Evolutionary conservation across 2,797 vertebrate species (phyloP).

Genomic region (Sternarchorhynchus goeldii): DNA sequence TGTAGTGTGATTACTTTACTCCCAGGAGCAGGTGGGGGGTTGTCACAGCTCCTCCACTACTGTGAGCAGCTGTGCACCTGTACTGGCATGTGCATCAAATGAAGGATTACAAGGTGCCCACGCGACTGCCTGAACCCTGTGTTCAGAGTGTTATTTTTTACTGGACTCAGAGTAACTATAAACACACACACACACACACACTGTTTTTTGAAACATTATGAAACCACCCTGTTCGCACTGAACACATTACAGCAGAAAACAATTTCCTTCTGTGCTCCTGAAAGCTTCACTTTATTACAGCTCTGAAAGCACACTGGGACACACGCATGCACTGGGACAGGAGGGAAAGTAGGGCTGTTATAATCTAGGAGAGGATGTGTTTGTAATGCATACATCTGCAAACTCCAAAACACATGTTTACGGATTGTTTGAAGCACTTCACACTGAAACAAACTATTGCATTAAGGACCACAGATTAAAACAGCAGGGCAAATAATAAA

Average conservation of each 20-base stretch:
- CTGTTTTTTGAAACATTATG: constrained; percentile 58
- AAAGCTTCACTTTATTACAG: constrained; percentile 10
- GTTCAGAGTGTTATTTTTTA: constrained; percentile 59
- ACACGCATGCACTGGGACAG: background rate
- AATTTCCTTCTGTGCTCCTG: constrained; percentile 28
- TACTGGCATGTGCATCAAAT: background rate
- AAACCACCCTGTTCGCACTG: constrained; percentile 53
- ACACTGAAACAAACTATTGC: too few species aligned
- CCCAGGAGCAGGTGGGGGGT: background rate
- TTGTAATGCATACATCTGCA: background rate
- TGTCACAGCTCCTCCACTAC: background rate
- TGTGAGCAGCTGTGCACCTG: background rate
- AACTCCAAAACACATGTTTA: background rate
- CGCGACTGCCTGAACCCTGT: constrained; percentile 15
- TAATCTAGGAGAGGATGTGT: background rate
- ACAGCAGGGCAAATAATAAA: too few species aligned
- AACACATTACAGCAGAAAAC: constrained; percentile 45
- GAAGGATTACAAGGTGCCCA: background rate
- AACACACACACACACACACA: constrained; percentile 56
- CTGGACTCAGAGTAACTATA: constrained; percentile 59
- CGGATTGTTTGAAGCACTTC: too few species aligned
- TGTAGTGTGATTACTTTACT: background rate
- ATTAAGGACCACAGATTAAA: too few species aligned
- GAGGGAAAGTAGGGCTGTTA: background rate
- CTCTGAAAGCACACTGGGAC: constrained; percentile 7